A percentile compares a stretch with the other conserved stretches of the same genome.
Conservation (phyloP, 30 jellyfish, hydroid and myxozoan species). For the Hydractinia symbiolongicarpus region DNA sequence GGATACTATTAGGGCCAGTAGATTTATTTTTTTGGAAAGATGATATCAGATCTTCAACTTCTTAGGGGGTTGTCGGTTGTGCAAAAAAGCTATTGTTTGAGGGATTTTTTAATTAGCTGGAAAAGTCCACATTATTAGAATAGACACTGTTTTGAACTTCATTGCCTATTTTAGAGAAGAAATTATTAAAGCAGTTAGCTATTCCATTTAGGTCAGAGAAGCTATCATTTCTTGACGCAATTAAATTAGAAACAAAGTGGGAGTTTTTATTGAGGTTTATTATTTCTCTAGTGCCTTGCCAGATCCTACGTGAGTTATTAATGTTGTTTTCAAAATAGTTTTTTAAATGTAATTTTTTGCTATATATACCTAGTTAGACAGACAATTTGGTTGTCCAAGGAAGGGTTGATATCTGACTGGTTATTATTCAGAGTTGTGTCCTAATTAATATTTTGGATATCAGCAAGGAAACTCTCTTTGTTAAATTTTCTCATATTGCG, state of each 20-base stretch:
- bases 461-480: not conserved
- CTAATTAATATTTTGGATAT: not conserved
- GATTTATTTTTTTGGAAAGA: slow-evolving; percentile 37
- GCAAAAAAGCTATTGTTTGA: slow-evolving; percentile 20
- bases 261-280: not conserved
- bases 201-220: slow-evolving; percentile 15
- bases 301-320: not conserved
- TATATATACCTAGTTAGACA: not conserved
- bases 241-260: not conserved
- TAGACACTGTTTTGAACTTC: slow-evolving; percentile 35
- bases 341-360: not conserved
- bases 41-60: slow-evolving; percentile 45
- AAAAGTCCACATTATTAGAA: slow-evolving; percentile 27
- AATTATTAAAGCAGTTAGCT: slow-evolving; percentile 43
- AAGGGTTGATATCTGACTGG: slow-evolving; percentile 8
- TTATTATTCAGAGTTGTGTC: not conserved
- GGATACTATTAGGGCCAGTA: slow-evolving; percentile 63
- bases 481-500: not conserved
- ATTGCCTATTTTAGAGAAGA: slow-evolving; percentile 34
- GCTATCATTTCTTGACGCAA: not conserved
- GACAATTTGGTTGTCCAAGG: slow-evolving; percentile 6
- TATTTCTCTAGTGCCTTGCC: slow-evolving; percentile 4
- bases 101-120: slow-evolving; percentile 36
- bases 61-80: slow-evolving; percentile 36
- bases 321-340: not conserved